Evolutionary conservation across 2,888 invertebrate species (phyloP).

Genomic region (Drosophila stalkeri): DNA sequence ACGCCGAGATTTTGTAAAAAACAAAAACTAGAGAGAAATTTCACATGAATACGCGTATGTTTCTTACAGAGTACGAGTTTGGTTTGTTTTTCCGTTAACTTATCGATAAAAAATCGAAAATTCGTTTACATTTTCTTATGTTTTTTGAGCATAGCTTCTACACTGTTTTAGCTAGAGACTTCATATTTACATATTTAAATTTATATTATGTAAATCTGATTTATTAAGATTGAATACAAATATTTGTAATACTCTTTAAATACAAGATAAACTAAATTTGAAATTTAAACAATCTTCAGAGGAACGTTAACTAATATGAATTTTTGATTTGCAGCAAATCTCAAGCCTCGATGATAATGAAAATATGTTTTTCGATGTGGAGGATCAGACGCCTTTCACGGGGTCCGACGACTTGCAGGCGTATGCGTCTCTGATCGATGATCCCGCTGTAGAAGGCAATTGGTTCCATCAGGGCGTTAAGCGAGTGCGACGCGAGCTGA

Average conservation of each 20-base stretch:
- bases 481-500: slow-evolving; percentile 82
- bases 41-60: too few species aligned
- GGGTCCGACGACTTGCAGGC: slow-evolving; percentile 17
- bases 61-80: too few species aligned
- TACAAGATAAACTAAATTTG: background rate
- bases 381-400: slow-evolving; percentile 68
- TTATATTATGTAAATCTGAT: too few species aligned
- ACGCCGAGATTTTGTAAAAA: too few species aligned
- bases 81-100: too few species aligned
- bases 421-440: slow-evolving; percentile 47
- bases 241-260: background rate
- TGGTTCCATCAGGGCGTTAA: slow-evolving; percentile 79
- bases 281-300: background rate
- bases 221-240: background rate
- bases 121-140: too few species aligned
- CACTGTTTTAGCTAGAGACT: too few species aligned
- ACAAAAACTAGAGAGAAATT: too few species aligned
- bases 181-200: too few species aligned
- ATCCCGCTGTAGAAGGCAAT: slow-evolving; percentile 47
- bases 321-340: slow-evolving; percentile 57
- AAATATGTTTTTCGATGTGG: slow-evolving; percentile 69
- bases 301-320: background rate
- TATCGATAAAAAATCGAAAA: too few species aligned
- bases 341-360: slow-evolving; percentile 62
- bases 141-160: too few species aligned